Conservation (phyloP, 2,113 vertebrate species). For the Empidonax alnorum region DNA sequence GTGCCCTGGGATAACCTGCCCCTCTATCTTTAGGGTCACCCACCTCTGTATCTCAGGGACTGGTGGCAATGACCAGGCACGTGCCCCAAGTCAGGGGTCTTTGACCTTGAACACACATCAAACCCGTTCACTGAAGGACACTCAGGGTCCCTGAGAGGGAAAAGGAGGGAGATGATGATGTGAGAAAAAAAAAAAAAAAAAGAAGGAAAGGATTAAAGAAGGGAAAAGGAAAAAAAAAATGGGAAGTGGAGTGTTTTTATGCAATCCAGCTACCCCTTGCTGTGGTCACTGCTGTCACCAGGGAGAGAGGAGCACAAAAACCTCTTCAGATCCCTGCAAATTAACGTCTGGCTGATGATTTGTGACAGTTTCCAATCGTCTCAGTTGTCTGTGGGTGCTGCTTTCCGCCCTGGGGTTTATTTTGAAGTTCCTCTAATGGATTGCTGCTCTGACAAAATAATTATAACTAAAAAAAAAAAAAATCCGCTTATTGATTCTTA, state of each 20-base stretch:
- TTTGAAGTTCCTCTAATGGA: background rate
- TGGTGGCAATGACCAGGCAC: background rate
- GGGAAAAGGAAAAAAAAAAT: rapidly evolving
- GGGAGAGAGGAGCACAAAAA: background rate
- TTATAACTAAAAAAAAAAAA: background rate
- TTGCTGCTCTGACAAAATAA: background rate
- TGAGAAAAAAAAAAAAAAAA: background rate
- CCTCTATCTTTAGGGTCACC: slow-evolving; percentile 27
- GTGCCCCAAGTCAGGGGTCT: background rate
- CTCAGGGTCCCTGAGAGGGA: rapidly evolving
- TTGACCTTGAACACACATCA: background rate
- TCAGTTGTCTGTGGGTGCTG: background rate
- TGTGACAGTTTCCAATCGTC: background rate
- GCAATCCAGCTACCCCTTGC: background rate
- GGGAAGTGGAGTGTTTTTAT: background rate
- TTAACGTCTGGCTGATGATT: background rate
- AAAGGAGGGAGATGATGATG: background rate
- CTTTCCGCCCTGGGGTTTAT: rapidly evolving
- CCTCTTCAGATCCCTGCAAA: background rate
- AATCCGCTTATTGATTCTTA: background rate
- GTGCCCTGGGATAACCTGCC: background rate
- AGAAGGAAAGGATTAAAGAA: background rate
- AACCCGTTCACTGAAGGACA: background rate
- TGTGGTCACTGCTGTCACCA: background rate
- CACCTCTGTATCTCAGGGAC: background rate